Base-by-base conservation (phyloP, 2,797 vertebrate genomes). In the Tapirus indicus region DNA sequence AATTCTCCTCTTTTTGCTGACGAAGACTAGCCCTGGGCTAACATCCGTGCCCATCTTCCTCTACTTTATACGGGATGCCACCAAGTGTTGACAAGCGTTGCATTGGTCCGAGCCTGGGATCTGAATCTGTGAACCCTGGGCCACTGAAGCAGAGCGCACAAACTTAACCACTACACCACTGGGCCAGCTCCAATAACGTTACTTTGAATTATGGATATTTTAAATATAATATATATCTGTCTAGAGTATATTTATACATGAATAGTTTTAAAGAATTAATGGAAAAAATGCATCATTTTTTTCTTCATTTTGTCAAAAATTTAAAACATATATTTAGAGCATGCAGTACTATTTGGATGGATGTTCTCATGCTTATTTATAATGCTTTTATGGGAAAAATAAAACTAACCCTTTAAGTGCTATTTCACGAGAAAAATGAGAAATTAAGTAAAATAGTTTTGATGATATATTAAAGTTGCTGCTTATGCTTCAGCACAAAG, bases 351-450 rank as follows among this genome's bases (percentile, higher is more conserved):
- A 60, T 97, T 97, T 96, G 80, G n/a, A 93, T 91, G 62, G 60
- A 71, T 97, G 25, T 54, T n/a, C 66, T 94, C 84, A 17, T 27
- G 79, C 23, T 13, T 58, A 92, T 82, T 86, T 94, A 25, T 88
- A 92, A 94, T 64, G 95, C 25, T 88, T 75, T 97, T 86, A 77
- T 85, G 79, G 77, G 90, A 97, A 91, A 98, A 97, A 35, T 18
- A 35, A 94, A 62, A 41, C 35, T 64, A 91, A 91, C 64, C 68
- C 38, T 92, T 89, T 96, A 94, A 97, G 93, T 96, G 68, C 5
- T 56, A 54, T 38, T 96, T 96, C 95, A 49, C 16, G 80, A 91
- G 66, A 72, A 89, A 96, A 95, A 54, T 38, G 20, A 92, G 87
- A 97, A 96, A 96, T 93, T 93, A 95, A 82, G 91, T 74, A 84